Evolutionary conservation across 1,140 invertebrate genomes (phyloP), one percentile per base, ranked within the genome.

Genomic region (Diabrotica undecimpunctata): DNA sequence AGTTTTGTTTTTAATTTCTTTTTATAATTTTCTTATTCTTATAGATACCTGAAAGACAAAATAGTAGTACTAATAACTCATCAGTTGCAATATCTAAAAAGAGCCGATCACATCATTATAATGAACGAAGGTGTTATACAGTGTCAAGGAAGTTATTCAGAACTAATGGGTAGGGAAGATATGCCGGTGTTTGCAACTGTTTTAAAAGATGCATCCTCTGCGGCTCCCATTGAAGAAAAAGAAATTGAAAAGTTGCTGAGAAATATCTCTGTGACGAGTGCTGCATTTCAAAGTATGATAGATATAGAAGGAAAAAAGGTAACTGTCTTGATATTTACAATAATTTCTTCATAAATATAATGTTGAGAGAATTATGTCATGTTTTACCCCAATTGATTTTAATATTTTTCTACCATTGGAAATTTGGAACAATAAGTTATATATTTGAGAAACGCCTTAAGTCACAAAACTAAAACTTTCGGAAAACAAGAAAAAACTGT

Each of bases 51-150:
- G 2, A 80, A 81, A 54, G 80, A 82, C 5, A 91, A 91, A 79
- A 88, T 88, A n/a, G 81, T 90, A 35, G 88, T 91, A 65, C 76
- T 92, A n/a, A 87, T 89, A 6, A 91, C 89, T 5, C 89, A 92
- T 79, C 89, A 91, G 71, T 73, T 91, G 7, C 89, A 91, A 68
- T 89, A 87, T 66, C 80, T 92, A 11, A 85, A 85, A 71, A 78
- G 80, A 39, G 88, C 86, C 3, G 83, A 88, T 71, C 76, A 68
- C 68, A 78, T 75, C 78, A 75, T 90, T 3, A 82, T 78, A 67
- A 76, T 65, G 61, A 75, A 78, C 10, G 73, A 82, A 65, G 81
- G 81, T 0, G 71, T 68, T 66, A 71, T 82, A 13, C 76, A 80
- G 12, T 53, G 56, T 4, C 57, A 70, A 36, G 69, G 67, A 8